Percentiles rank a stretch among this genome's conserved stretches.
Evolutionary conservation across 2,113 vertebrate genomes (phyloP).

Genomic region (Callaeas wilsoni): DNA sequence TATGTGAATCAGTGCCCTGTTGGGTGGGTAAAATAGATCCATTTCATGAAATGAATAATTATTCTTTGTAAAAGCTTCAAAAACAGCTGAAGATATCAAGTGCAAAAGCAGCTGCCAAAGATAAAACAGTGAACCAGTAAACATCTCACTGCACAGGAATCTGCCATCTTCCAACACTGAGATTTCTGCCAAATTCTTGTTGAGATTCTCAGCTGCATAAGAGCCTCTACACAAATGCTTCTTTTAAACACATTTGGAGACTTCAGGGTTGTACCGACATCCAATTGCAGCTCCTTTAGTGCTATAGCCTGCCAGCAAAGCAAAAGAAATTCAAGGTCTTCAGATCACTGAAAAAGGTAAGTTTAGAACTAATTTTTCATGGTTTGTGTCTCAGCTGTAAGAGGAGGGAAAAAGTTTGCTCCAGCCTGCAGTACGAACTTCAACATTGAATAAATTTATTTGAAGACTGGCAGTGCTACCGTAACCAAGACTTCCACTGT

Average conservation of each 20-base stretch:
- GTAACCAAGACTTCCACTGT: not conserved
- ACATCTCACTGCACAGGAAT: constrained; percentile 80
- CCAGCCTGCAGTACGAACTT: not conserved
- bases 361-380: not conserved
- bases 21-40: not conserved
- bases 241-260: constrained; percentile 56
- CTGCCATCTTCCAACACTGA: constrained; percentile 68
- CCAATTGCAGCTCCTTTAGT: constrained; percentile 26
- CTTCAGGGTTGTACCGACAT: constrained; percentile 48
- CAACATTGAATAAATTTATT: not conserved
- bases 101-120: constrained; percentile 53
- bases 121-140: constrained; percentile 61
- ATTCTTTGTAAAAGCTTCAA: constrained; percentile 62
- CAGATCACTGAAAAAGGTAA: not conserved
- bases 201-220: constrained; percentile 62
- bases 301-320: constrained; percentile 14
- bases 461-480: not conserved
- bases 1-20: not conserved
- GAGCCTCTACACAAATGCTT: constrained; percentile 47
- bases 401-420: not conserved
- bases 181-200: constrained; percentile 69
- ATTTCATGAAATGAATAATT: constrained; percentile 45
- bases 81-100: constrained; percentile 56
- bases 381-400: not conserved
- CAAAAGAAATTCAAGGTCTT: constrained; percentile 61